A percentile compares a stretch with the other conserved stretches of the same genome.
phyloP scores from a whole-genome alignment of 2,113 vertebrate species.

The Microcebus ravelobensis region DNA sequence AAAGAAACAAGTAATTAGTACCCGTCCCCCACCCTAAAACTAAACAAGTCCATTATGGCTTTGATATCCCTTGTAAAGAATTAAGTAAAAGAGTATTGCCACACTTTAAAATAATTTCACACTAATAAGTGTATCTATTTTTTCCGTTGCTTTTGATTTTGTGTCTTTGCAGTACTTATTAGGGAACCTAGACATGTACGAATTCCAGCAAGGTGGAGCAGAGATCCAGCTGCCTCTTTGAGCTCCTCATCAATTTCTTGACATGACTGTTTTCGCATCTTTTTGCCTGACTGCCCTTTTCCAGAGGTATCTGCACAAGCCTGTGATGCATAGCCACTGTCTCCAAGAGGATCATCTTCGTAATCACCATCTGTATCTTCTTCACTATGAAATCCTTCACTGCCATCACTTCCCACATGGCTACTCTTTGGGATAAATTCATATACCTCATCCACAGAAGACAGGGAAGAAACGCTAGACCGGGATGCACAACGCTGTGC shows the following conservation, averaged over 20 bases:
- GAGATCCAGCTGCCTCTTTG: slow-evolving; percentile 97
- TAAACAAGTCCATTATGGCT: slow-evolving; percentile 96
- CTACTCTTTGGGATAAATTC: slow-evolving; percentile 88
- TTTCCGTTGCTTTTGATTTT: slow-evolving; percentile 93
- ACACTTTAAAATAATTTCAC: slow-evolving; percentile 86
- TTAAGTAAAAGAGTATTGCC: slow-evolving; percentile 90
- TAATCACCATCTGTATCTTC: slow-evolving; percentile 92
- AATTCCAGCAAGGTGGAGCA: slow-evolving; percentile 97
- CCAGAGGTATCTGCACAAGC: slow-evolving; percentile 77
- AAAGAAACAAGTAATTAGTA: slow-evolving; percentile 68
- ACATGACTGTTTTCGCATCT: slow-evolving; percentile 87
- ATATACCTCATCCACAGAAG: slow-evolving; percentile 92
- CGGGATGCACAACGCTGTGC: slow-evolving; percentile 92
- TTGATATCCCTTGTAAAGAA: slow-evolving; percentile 96
- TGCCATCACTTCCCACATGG: slow-evolving; percentile 90
- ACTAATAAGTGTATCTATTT: slow-evolving; percentile 88
- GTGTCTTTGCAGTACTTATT: slow-evolving; percentile 91
- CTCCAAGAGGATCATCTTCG: slow-evolving; percentile 88
- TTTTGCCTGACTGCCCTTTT: slow-evolving; percentile 87
- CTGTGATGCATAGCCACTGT: slow-evolving; percentile 87
- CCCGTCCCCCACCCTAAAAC: slow-evolving; percentile 59
- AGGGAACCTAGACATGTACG: slow-evolving; percentile 93
- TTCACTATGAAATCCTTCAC: slow-evolving; percentile 96
- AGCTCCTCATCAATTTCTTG: slow-evolving; percentile 98
- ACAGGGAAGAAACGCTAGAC: slow-evolving; percentile 91